Percentiles rank a stretch among this genome's conserved stretches.
These are phyloP conservation scores for Muschampia plurimacula DNA, from an alignment of 2,888 invertebrate species.

Conservation along the genomic window DNA sequence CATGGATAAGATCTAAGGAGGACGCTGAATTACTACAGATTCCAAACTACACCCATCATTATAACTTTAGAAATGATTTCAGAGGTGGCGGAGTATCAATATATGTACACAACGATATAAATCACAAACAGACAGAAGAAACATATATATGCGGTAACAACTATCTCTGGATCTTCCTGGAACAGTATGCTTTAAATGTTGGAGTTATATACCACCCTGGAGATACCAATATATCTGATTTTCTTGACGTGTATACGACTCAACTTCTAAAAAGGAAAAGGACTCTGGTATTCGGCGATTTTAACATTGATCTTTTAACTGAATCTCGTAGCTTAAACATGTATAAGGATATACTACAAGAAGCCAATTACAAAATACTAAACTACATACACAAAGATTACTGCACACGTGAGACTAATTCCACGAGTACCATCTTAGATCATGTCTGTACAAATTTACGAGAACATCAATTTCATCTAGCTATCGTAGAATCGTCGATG, in stretches of 20 bases:
- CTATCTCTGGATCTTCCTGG: not conserved
- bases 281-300: no score
- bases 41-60: not conserved
- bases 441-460: slow-evolving; percentile 9
- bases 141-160: not conserved
- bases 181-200: slow-evolving; percentile 3
- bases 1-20: not conserved
- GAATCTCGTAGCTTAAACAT: no score
- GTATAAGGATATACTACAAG: no score
- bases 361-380: no score
- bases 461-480: no score
- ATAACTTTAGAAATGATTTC: not conserved
- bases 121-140: not conserved
- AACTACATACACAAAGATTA: no score
- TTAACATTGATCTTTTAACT: no score
- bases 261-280: not conserved
- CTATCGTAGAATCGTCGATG: no score
- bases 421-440: slow-evolving; percentile 19
- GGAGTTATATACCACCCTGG: not conserved
- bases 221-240: not conserved
- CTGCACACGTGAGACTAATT: slow-evolving; percentile 14
- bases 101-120: not conserved
- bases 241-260: not conserved
- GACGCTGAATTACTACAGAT: not conserved
- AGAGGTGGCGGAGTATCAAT: not conserved